Conservation (phyloP, 1,140 invertebrate species). For the Formica selysi region DNA sequence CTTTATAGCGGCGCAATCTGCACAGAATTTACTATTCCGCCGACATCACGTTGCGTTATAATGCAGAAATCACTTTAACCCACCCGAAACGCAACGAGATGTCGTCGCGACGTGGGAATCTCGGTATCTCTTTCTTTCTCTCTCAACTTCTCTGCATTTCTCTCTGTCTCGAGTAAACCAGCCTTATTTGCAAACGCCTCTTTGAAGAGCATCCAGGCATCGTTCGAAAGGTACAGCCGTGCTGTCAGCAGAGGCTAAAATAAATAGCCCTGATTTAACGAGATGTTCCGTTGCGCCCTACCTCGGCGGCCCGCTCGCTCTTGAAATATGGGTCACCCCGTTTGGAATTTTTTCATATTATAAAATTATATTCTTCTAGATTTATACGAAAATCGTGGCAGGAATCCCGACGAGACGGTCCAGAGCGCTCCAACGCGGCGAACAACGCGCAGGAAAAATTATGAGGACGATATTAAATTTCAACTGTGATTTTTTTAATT, state of each 20-base stretch:
- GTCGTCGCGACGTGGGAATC: slow-evolving; percentile 22
- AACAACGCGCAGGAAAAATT: slow-evolving; percentile 76
- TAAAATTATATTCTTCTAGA: slow-evolving; percentile 81
- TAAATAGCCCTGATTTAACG: slow-evolving; percentile 76
- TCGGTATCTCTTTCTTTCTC: neutral
- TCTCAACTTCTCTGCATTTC: neutral
- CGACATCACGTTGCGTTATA: slow-evolving; percentile 51
- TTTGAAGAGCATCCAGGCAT: slow-evolving; percentile 59
- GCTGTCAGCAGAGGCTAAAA: slow-evolving; percentile 58
- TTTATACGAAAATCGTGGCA: slow-evolving; percentile 77
- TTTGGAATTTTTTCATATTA: slow-evolving; percentile 80
- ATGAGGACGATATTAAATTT: slow-evolving; percentile 82
- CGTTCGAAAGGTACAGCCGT: slow-evolving; percentile 31
- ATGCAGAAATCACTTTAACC: slow-evolving; percentile 68
- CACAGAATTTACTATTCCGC: slow-evolving; percentile 56
- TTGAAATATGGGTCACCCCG: slow-evolving; percentile 67
- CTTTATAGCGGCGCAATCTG: slow-evolving; percentile 57
- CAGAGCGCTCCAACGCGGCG: slow-evolving; percentile 18
- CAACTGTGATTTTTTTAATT: slow-evolving; percentile 84
- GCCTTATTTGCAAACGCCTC: slow-evolving; percentile 59
- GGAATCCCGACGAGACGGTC: slow-evolving; percentile 73
- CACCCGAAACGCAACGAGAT: slow-evolving; percentile 54
- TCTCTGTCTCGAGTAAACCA: slow-evolving; percentile 26
- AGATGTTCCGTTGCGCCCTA: slow-evolving; percentile 16
- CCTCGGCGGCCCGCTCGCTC: neutral